phyloP scores from a whole-genome alignment of 2,888 invertebrate genomes.

The Oxyteleia sp. region DNA sequence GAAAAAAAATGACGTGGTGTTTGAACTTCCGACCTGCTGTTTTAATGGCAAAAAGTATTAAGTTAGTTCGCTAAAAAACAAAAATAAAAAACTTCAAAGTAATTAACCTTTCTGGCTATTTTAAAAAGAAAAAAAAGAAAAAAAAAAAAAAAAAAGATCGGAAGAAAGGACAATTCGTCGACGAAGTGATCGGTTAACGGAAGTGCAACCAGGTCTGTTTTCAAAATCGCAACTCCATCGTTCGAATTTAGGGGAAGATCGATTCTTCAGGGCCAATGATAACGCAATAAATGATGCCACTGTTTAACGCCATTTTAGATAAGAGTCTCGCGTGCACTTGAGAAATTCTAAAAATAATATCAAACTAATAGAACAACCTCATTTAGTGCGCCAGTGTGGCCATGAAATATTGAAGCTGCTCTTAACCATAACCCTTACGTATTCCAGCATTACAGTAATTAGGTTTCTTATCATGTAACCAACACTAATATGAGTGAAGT shows the following conservation, averaged over 20 bases:
- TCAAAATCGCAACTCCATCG: background rate
- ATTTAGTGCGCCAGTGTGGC: constrained; percentile 61
- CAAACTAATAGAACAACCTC: constrained; percentile 67
- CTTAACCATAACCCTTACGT: constrained; percentile 69
- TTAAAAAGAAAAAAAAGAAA: too few species aligned
- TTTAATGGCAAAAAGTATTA: too few species aligned
- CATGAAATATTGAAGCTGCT: constrained; percentile 67
- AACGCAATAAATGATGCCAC: constrained; percentile 60
- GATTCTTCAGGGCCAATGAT: constrained; percentile 64
- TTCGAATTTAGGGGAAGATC: constrained; percentile 28
- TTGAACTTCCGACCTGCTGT: too few species aligned
- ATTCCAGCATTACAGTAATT: constrained; percentile 62
- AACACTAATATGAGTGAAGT: constrained; percentile 62
- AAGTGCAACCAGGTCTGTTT: background rate
- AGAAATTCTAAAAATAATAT: constrained; percentile 64
- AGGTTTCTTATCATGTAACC: constrained; percentile 69
- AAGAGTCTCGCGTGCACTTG: constrained; percentile 70
- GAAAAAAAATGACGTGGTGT: too few species aligned
- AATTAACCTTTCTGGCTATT: too few species aligned
- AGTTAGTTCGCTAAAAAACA: too few species aligned
- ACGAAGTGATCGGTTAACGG: background rate
- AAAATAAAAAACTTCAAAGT: too few species aligned
- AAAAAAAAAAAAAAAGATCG: too few species aligned
- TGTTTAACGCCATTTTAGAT: constrained; percentile 59
- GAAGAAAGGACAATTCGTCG: too few species aligned